These are phyloP conservation scores for Brachyalestes nurse DNA, from an alignment of 2,797 vertebrate genomes.

Conservation along the genomic window DNA sequence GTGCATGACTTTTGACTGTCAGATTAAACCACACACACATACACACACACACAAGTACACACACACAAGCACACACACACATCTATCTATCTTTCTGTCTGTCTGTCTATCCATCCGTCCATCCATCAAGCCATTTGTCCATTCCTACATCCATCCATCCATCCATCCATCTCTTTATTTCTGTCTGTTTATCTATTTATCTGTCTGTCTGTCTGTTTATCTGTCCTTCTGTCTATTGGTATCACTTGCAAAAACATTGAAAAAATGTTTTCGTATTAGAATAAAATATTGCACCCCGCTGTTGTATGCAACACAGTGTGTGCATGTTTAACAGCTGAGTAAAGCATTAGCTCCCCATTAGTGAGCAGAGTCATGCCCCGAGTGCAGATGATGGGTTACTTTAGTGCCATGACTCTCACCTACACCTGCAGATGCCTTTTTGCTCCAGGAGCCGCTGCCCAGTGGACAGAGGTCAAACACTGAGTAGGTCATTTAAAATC, in stretches of 20 bases:
- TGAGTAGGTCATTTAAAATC: not conserved
- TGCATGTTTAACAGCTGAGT: not conserved
- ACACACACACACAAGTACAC: too few relatives aligned
- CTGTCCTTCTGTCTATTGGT: not conserved
- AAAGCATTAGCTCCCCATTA: not conserved
- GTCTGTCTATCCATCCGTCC: too few relatives aligned
- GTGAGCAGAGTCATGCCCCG: not conserved
- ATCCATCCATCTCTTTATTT: too few relatives aligned
- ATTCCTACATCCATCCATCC: not conserved
- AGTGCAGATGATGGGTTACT: not conserved
- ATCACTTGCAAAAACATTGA: too few relatives aligned
- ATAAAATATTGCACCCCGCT: not conserved
- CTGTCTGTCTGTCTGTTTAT: too few relatives aligned
- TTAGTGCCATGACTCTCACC: not conserved
- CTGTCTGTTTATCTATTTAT: too few relatives aligned
- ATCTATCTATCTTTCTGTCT: too few relatives aligned
- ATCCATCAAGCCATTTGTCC: too few relatives aligned
- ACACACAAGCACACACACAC: too few relatives aligned
- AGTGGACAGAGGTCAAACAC: not conserved
- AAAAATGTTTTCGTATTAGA: not conserved
- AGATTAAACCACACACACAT: too few relatives aligned
- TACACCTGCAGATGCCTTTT: not conserved
- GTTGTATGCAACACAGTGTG: not conserved
- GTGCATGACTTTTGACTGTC: too few relatives aligned
- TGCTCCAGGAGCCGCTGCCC: not conserved